These are phyloP conservation scores for Eretmochelys imbricata DNA, from an alignment of 2,113 vertebrate genomes.

Conservation along the genomic window DNA sequence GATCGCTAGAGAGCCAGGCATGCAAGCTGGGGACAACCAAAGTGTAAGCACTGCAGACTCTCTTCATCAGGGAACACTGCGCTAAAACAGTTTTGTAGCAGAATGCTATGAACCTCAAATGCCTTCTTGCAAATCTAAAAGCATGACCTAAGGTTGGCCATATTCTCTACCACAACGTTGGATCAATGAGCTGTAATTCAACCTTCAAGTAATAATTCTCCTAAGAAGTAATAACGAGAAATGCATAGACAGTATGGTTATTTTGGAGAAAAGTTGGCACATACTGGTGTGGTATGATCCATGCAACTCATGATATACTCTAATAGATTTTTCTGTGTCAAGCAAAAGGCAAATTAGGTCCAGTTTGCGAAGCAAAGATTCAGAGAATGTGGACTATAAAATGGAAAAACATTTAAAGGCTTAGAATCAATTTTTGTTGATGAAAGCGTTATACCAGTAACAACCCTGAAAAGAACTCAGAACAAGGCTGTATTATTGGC, in stretches of 20 bases:
- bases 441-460: neutral
- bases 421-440: neutral
- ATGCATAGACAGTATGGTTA: neutral
- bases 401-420: neutral
- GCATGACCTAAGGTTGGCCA: neutral
- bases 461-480: neutral
- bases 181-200: neutral
- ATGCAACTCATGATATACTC: neutral
- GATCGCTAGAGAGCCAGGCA: neutral
- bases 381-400: neutral
- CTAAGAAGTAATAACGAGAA: neutral
- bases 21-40: neutral
- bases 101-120: neutral
- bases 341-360: neutral
- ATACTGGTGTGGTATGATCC: neutral
- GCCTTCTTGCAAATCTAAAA: neutral
- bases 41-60: neutral
- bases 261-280: neutral
- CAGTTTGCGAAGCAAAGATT: neutral
- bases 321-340: neutral
- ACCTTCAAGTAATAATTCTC: neutral
- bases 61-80: neutral
- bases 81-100: neutral
- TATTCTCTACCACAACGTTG: neutral
- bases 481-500: neutral